Base-by-base conservation (phyloP, 2,797 vertebrate species). In the Orestias chungarensis region DNA sequence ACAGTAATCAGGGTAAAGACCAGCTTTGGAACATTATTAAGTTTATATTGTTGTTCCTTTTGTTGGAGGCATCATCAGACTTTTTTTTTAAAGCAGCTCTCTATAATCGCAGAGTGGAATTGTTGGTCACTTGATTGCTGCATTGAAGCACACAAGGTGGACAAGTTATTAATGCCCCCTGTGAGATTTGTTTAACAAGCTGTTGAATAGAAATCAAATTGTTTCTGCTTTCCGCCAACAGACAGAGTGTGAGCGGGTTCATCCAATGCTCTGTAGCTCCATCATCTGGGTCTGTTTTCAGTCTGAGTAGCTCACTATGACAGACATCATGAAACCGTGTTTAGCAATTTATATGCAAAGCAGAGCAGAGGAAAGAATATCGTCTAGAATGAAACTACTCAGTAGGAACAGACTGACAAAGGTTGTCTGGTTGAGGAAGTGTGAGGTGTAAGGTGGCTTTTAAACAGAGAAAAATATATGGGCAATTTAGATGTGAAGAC, bases 321-420 rank as follows among this genome's bases (percentile, higher is more conserved):
- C 85, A 85, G 84, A 78, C 78, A 73, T 87, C 70, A 76, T 83
- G 71, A 78, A 84, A 83, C 72, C 77, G 54, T 76, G 82, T 86
- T 92, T 70, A 71, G 80, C 80, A 80, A 90, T 91, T 90, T 92
- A 89, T 88, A 91, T 91, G 92, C 88, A 90, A 90, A 93, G 75
- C 87, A 91, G 83, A 84, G 70, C 11, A 91, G 83, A 84, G 70
- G 73, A 86, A 76, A 76, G 81, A 76, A 81, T 79, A 88, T 86
- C 67, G 33, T 46, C 71, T 70, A 76, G 71, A 78, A 78, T 72
- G 71, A 86, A 77, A 33, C 6, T 5, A 59, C 81, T 67, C 62
- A 40, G 73, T 67, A 35, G 40, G 35, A 64, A 69, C 61, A 68
- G 64, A 81, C 74, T 49, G 87, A 83, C 79, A 80, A 74, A 80